phyloP scores from a whole-genome alignment of 2,113 vertebrate genomes.

The Leucopternis melanops region DNA sequence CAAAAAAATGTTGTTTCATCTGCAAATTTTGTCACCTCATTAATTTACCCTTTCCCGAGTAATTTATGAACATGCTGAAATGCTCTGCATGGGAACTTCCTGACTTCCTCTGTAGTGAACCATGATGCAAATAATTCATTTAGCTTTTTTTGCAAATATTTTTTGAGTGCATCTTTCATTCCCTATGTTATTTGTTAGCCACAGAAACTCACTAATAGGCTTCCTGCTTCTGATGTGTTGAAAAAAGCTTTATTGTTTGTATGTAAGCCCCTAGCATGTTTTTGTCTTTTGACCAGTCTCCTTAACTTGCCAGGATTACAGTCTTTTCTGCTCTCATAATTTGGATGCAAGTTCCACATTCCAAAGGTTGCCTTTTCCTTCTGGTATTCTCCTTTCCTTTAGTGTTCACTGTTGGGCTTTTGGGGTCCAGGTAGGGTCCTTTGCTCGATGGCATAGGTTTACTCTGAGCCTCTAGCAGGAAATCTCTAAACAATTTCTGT shows the following conservation, averaged over 20 bases:
- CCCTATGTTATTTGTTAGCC: not conserved
- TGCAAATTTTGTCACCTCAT: not conserved
- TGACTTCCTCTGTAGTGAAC: not conserved
- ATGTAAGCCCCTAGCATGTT: not conserved
- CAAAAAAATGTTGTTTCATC: not conserved
- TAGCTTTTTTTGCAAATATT: not conserved
- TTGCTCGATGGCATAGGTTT: not conserved
- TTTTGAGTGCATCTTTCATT: conserved; percentile 19
- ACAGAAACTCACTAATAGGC: not conserved
- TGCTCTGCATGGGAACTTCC: not conserved
- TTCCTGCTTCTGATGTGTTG: conserved; percentile 15
- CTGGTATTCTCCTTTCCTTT: not conserved
- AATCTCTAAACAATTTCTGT: not conserved
- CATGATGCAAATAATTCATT: not conserved
- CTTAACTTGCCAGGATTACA: not conserved
- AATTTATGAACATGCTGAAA: not conserved
- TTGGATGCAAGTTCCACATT: not conserved
- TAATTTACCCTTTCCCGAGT: not conserved
- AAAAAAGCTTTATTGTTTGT: conserved; percentile 19
- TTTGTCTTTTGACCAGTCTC: not conserved
- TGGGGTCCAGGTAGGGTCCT: not conserved
- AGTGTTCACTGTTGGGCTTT: not conserved
- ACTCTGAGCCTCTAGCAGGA: not conserved
- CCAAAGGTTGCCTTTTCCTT: not conserved
- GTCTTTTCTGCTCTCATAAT: not conserved